A percentile compares a stretch with the other conserved stretches of the same genome.
Conservation (phyloP, 2,797 vertebrate species). For the Dendrocincla fuliginosa region DNA sequence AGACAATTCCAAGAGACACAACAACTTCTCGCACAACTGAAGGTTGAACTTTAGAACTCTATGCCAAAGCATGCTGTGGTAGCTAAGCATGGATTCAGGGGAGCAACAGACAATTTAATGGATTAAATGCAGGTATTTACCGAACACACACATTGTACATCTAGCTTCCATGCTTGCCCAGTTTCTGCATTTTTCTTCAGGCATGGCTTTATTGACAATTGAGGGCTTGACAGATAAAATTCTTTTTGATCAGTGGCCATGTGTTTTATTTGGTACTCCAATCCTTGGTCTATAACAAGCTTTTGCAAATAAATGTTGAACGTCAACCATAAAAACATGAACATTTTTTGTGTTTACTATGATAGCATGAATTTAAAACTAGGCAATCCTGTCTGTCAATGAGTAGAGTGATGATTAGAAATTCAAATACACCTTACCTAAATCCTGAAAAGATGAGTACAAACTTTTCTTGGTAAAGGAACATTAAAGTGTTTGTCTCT, state of each 20-base stretch:
- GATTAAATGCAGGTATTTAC: neutral
- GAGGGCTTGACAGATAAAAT: neutral
- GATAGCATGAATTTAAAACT: neutral
- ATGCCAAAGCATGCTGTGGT: neutral
- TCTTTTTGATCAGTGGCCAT: neutral
- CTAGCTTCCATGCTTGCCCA: neutral
- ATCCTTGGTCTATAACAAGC: neutral
- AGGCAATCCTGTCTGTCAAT: neutral
- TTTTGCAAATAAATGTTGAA: neutral
- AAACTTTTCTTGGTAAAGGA: neutral
- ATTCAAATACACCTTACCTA: neutral
- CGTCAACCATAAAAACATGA: neutral
- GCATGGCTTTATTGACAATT: accelerated
- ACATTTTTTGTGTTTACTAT: neutral
- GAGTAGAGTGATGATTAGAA: neutral
- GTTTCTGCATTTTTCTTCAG: neutral
- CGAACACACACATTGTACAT: neutral
- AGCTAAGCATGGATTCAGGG: neutral
- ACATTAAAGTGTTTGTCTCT: neutral
- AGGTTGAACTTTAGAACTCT: neutral
- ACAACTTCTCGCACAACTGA: accelerated
- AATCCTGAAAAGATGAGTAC: neutral
- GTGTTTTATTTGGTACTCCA: neutral
- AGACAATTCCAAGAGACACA: neutral
- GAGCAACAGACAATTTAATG: neutral